These are phyloP conservation scores for Psylliodes chrysocephalus DNA, from an alignment of 2,888 invertebrate species.

Conservation along the genomic window DNA sequence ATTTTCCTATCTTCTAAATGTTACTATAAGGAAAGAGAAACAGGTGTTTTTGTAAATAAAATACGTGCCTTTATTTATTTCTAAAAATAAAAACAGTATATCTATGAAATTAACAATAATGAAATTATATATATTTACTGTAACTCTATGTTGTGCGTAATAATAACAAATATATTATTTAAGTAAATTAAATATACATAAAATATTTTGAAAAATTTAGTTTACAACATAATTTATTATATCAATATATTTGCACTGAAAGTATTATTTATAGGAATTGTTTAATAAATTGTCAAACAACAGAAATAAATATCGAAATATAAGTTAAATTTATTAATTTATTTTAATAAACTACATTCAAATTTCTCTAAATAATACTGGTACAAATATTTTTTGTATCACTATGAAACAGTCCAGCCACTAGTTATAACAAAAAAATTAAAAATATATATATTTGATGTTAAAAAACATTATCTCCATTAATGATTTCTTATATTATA, in stretches of 20 bases:
- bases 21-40: constrained; percentile 8
- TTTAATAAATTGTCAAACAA: not conserved
- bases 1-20: not conserved
- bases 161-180: constrained; percentile 3
- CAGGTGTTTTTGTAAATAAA: constrained; percentile 17
- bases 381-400: constrained; percentile 24
- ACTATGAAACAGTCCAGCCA: constrained; percentile 49
- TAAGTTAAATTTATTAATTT: not conserved
- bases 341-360: not conserved
- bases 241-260: constrained; percentile 21
- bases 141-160: constrained; percentile 17
- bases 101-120: constrained; percentile 28
- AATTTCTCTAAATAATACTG: constrained; percentile 3
- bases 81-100: constrained; percentile 23
- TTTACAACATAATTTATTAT: not conserved
- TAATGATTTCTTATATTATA: constrained; percentile 37
- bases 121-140: constrained; percentile 12
- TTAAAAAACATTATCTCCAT: constrained; percentile 51
- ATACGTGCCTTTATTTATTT: constrained; percentile 36
- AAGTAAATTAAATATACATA: not conserved
- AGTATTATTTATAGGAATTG: not conserved
- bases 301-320: not conserved
- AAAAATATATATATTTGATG: constrained; percentile 54
- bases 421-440: constrained; percentile 49
- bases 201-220: not conserved